Evolutionary conservation across 1,140 invertebrate species (phyloP).

Genomic region (Hermetia illucens): DNA sequence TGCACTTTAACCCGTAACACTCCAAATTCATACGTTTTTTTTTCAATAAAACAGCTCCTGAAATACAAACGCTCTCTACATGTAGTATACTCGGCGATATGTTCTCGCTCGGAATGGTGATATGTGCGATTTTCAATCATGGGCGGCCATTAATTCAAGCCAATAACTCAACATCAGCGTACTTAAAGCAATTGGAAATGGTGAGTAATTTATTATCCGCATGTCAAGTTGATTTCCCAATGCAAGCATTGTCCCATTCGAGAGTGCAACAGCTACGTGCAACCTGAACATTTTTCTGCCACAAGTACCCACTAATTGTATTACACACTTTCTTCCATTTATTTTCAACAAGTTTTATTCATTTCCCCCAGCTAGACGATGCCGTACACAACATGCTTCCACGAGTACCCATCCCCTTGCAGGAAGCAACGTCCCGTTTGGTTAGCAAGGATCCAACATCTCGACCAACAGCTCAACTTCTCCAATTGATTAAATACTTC

Average conservation of each 20-base stretch:
- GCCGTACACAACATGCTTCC: conserved; percentile 62
- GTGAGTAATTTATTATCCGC: conserved; percentile 45
- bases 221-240: too few relatives aligned
- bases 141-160: conserved; percentile 76
- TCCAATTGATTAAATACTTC: conserved; percentile 77
- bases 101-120: conserved; percentile 87
- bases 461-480: conserved; percentile 72
- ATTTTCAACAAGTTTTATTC: conserved; percentile 2
- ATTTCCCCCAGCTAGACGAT: conserved; percentile 55
- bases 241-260: neutral
- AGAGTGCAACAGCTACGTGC: neutral
- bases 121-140: conserved; percentile 81
- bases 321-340: conserved; percentile 1
- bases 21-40: conserved; percentile 2
- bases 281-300: too few relatives aligned
- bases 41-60: conserved; percentile 79
- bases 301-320: too few relatives aligned
- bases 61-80: conserved; percentile 69
- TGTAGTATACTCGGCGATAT: conserved; percentile 84
- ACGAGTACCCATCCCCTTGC: conserved; percentile 64
- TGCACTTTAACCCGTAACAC: too few relatives aligned
- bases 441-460: conserved; percentile 65
- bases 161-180: conserved; percentile 72
- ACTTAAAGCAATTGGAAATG: conserved; percentile 79
- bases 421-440: conserved; percentile 74